A percentile compares a stretch with the other conserved stretches of the same genome.
phyloP scores from a whole-genome alignment of 2,888 invertebrate species.

The Rhagonycha lutea region DNA sequence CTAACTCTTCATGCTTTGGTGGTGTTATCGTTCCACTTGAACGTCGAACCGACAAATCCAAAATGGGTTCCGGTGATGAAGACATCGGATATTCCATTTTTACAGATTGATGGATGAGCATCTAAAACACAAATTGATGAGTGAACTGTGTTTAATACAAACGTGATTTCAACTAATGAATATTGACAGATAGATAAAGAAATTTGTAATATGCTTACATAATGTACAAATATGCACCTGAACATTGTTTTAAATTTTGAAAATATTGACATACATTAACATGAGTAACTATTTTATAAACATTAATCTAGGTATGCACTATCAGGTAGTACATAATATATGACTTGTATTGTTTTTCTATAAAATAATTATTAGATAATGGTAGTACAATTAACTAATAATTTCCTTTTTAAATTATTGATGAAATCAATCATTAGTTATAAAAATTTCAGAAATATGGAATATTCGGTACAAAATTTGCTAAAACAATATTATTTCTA shows the following conservation, averaged over 20 bases:
- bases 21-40: conserved; percentile 31
- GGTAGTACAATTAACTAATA: background rate
- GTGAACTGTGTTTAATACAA: background rate
- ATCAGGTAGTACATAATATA: background rate
- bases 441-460: too few relatives aligned
- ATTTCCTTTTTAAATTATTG: too few relatives aligned
- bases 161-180: background rate
- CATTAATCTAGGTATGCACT: background rate
- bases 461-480: background rate
- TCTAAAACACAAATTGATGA: conserved; percentile 24
- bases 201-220: conserved; percentile 5
- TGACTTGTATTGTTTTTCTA: background rate
- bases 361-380: background rate
- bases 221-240: background rate
- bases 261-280: background rate
- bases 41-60: conserved; percentile 44
- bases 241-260: background rate
- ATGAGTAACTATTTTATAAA: background rate
- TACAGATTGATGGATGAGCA: conserved; percentile 12
- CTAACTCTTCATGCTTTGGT: conserved; percentile 27
- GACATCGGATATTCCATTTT: background rate
- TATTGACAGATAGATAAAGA: background rate
- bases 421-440: too few relatives aligned
- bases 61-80: conserved; percentile 26
- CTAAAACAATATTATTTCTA: background rate